These are phyloP conservation scores for Oscheius sp. DNA, from an alignment of 2,888 invertebrate genomes.

Conservation along the genomic window DNA sequence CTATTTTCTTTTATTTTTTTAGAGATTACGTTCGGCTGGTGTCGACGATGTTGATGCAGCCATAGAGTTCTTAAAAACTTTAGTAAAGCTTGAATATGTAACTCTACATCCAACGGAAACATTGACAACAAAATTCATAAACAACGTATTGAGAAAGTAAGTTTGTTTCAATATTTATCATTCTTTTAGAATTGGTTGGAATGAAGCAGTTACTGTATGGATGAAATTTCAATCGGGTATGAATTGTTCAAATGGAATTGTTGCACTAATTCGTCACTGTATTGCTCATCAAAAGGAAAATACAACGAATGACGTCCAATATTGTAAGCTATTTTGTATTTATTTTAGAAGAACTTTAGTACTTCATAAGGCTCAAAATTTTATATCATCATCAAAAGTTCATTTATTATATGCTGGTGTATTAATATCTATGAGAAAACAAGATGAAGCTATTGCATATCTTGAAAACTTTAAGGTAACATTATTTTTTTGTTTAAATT, in stretches of 20 bases:
- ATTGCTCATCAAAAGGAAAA: conserved; percentile 8
- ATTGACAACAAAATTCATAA: conserved; percentile 54
- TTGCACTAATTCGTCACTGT: conserved; percentile 53
- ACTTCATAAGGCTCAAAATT: conserved; percentile 59
- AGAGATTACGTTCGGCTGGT: conserved; percentile 21
- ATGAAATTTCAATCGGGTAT: conserved; percentile 60
- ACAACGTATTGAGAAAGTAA: conserved; percentile 50
- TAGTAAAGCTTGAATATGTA: conserved; percentile 59
- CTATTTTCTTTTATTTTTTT: background rate
- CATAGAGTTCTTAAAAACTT: conserved; percentile 59
- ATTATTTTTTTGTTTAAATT: conserved; percentile 1
- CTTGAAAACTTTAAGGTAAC: background rate
- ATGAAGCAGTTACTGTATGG: conserved; percentile 62
- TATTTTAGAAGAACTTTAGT: conserved; percentile 40
- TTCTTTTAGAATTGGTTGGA: conserved; percentile 56
- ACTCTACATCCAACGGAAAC: conserved; percentile 59
- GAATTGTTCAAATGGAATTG: conserved; percentile 60
- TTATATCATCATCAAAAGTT: conserved; percentile 52
- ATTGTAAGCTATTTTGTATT: conserved; percentile 38
- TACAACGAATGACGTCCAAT: conserved; percentile 41
- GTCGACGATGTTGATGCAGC: conserved; percentile 46
- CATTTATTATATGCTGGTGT: conserved; percentile 54
- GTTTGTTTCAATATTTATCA: background rate
- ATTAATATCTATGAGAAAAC: conserved; percentile 44
- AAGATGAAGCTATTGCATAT: conserved; percentile 47